phyloP scores from a whole-genome alignment of 2,113 vertebrate genomes.

The Lamprotornis superbus region DNA sequence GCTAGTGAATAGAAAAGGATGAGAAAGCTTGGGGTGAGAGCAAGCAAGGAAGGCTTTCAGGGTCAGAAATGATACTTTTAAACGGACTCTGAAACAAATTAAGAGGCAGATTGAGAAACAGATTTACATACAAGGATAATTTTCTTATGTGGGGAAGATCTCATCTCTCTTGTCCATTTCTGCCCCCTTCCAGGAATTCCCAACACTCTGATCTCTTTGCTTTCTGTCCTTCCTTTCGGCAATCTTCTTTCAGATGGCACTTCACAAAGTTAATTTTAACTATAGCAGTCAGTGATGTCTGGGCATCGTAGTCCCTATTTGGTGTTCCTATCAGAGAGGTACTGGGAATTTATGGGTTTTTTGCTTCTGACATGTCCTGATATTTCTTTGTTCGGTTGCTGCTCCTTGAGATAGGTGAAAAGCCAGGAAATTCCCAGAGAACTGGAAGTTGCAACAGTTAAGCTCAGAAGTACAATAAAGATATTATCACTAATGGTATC shows the following conservation, averaged over 20 bases:
- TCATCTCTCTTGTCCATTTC: background rate
- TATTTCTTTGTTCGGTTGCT: background rate
- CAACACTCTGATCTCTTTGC: background rate
- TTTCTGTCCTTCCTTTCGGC: background rate
- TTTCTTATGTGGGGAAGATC: background rate
- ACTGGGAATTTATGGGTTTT: background rate
- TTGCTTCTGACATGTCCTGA: background rate
- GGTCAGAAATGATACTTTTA: background rate
- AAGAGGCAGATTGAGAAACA: background rate
- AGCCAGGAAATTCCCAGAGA: background rate
- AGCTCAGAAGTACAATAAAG: background rate
- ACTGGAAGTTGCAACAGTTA: background rate
- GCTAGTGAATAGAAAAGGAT: background rate
- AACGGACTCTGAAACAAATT: background rate
- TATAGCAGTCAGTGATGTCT: background rate
- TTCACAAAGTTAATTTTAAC: background rate
- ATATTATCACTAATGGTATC: background rate
- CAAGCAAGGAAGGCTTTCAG: background rate
- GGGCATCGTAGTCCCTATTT: background rate
- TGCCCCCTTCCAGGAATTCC: background rate
- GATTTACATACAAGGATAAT: background rate
- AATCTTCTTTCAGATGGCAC: background rate
- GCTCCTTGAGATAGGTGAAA: background rate
- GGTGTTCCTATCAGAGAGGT: background rate
- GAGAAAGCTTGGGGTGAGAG: background rate